Base-by-base conservation (phyloP, 2,113 vertebrate genomes). In the Hiodon tergisus region DNA sequence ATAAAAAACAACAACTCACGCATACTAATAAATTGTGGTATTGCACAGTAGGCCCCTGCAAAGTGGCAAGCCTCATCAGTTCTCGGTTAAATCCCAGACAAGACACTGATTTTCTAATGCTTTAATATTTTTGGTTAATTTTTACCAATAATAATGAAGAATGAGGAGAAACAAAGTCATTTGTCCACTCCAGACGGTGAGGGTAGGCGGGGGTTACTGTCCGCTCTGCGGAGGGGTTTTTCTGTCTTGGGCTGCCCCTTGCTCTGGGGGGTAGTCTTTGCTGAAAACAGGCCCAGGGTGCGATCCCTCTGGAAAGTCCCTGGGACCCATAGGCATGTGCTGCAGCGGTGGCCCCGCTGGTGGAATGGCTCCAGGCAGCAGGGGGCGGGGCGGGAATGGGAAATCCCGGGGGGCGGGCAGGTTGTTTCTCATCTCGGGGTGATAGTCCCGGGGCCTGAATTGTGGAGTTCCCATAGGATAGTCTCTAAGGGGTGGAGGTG, bases 391-490 rank as follows among this genome's bases (percentile, higher is more conserved):
- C 9, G 81, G 86, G 58, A 77, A 46, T 1, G 60, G 7, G 69
- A 78, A 81, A 14, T 89, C 85, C n/a, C 86, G 85, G 1, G 88
- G 84, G 66, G 84, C 86, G 4, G 81, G 78, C 79, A 79, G 89
- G 8, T 82, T 86, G 5, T 73, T 61, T 58, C 76, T 53, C 80
- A 88, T 82, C 69, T 90, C 87, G 54, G 83, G 87, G 6, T 83
- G 86, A 74, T 88, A 3, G 53, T 93, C 90, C 75, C 88, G 86
- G 0, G 84, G 75, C 2, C 86, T 88, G 0, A 85, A 82, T 1
- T 88, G 89, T 66, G 87, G 85, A 14, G 89, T 91, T 69, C 90
- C 92, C 78, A 88, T 76, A 66, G 89, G 90, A 0, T 88, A 92
- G 70, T 88, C 89, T 47, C 90, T 74, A 1, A 81, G 47, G 3